These are phyloP conservation scores for Rhynchomys soricoides DNA, from an alignment of 2,113 vertebrate species.

Conservation along the genomic window DNA sequence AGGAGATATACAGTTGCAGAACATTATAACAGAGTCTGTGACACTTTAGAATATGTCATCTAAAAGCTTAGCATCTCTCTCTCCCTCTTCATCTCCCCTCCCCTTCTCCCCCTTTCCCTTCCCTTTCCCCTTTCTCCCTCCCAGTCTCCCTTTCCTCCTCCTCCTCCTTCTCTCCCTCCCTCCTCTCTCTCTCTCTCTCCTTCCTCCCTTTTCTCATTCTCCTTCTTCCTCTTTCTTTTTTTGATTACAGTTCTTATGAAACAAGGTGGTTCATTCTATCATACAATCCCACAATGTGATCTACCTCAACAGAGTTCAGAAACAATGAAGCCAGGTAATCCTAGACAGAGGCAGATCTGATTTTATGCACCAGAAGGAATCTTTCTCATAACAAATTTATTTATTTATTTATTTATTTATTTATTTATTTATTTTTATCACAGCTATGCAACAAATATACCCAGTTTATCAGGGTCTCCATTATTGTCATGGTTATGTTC, in stretches of 20 bases:
- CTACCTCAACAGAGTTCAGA: background rate
- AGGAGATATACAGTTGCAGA: background rate
- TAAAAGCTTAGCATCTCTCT: background rate
- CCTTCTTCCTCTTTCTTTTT: too few species aligned
- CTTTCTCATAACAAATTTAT: background rate
- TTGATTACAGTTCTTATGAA: background rate
- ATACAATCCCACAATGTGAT: background rate
- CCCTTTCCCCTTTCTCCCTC: background rate
- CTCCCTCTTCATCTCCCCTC: too few species aligned
- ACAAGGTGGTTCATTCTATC: background rate
- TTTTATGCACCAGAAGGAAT: accelerated
- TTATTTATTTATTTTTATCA: background rate
- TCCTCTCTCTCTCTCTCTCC: too few species aligned
- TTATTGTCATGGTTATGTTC: background rate
- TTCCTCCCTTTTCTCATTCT: background rate
- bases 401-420: background rate
- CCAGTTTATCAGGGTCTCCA: background rate
- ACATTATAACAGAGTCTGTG: background rate
- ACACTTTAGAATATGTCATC: background rate
- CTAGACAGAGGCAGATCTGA: background rate
- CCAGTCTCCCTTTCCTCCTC: too few species aligned
- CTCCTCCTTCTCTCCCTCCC: background rate
- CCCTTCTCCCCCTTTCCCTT: background rate
- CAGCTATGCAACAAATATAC: background rate
- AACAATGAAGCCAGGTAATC: background rate